These are phyloP conservation scores for Lysandra coridon DNA, from an alignment of 2,888 invertebrate species.

Conservation along the genomic window DNA sequence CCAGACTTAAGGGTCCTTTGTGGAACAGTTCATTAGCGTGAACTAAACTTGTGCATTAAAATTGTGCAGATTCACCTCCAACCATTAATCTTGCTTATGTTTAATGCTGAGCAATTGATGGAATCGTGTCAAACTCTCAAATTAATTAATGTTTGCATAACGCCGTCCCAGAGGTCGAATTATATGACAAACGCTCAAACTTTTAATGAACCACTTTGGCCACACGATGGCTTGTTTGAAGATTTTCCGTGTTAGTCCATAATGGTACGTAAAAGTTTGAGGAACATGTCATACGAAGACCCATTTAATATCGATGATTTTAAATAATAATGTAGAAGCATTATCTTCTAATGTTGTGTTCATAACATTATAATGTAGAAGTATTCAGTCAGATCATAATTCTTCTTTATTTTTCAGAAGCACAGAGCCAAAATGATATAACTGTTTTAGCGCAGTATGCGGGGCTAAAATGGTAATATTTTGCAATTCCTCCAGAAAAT, in stretches of 20 bases:
- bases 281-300: not conserved
- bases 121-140: conserved; percentile 17
- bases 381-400: not conserved
- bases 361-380: too few relatives aligned
- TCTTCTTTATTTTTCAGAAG: not conserved
- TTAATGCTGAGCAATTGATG: conserved; percentile 26
- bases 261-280: not conserved
- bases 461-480: too few relatives aligned
- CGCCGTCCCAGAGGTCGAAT: not conserved
- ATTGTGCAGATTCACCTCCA: conserved; percentile 61
- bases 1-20: conserved; percentile 27
- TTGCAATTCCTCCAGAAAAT: too few relatives aligned
- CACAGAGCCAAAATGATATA: not conserved
- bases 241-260: conserved; percentile 7
- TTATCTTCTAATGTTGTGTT: too few relatives aligned
- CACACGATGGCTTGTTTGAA: conserved; percentile 4
- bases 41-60: conserved; percentile 65
- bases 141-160: conserved; percentile 26
- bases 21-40: conserved; percentile 37
- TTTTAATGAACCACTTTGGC: conserved; percentile 18
- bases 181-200: conserved; percentile 10
- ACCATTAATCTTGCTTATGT: conserved; percentile 33
- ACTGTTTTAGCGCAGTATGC: too few relatives aligned
- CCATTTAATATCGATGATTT: not conserved
- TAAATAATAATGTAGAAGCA: not conserved